Conservation (phyloP, 2,113 vertebrate genomes). For the Colistium nudipinnis region DNA sequence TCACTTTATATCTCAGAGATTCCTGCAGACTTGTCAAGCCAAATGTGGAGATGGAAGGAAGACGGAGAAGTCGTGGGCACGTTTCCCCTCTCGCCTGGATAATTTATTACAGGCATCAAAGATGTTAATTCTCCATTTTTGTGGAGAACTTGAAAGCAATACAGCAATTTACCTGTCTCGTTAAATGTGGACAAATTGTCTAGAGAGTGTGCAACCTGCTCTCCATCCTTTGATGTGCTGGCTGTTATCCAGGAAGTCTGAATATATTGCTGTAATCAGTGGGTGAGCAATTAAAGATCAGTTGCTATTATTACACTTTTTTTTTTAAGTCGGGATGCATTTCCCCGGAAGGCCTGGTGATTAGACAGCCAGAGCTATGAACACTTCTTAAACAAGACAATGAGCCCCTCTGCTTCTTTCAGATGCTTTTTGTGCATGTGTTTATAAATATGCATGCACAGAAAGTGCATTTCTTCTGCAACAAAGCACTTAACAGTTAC, state of each 20-base stretch:
- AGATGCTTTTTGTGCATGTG: constrained; percentile 9
- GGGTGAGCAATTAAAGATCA: constrained; percentile 33
- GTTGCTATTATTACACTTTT: constrained; percentile 8
- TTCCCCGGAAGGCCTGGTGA: neutral
- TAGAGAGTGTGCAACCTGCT: constrained; percentile 25
- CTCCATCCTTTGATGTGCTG: constrained; percentile 26
- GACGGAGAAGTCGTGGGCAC: neutral
- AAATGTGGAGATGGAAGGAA: constrained; percentile 4
- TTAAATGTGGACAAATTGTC: constrained; percentile 58
- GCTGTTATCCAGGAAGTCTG: constrained; percentile 16
- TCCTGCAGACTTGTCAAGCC: constrained; percentile 9
- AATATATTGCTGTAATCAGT: constrained; percentile 40
- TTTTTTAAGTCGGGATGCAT: neutral
- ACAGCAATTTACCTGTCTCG: constrained; percentile 38
- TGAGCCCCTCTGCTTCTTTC: neutral
- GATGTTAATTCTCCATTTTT: constrained; percentile 34
- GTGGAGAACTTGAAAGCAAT: constrained; percentile 33
- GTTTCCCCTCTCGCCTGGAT: constrained; percentile 8
- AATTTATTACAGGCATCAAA: constrained; percentile 34
- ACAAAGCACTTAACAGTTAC: neutral
- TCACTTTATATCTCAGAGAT: constrained; percentile 8
- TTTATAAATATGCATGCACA: neutral
- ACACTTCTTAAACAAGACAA: no score
- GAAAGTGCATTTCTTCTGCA: neutral
- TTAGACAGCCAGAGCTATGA: neutral